Percentiles rank a stretch among this genome's conserved stretches.
These are phyloP conservation scores for Plagiodera versicolora DNA, from an alignment of 2,888 invertebrate species.

Conservation along the genomic window DNA sequence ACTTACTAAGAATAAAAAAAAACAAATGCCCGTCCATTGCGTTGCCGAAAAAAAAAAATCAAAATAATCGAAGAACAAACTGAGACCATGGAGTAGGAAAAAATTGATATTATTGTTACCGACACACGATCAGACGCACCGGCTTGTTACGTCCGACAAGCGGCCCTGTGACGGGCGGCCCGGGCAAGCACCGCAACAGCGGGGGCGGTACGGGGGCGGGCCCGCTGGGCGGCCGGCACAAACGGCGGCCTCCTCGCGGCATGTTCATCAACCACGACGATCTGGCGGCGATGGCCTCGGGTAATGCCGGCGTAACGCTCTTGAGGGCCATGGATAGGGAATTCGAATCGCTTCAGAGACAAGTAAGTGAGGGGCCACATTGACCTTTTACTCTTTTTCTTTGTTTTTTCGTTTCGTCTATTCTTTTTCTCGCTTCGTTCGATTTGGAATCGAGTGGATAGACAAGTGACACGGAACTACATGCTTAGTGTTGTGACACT, in stretches of 20 bases:
- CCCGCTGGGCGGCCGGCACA: conserved; percentile 58
- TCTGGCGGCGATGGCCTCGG: conserved; percentile 85
- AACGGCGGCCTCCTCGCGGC: conserved; percentile 91
- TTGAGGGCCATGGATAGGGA: conserved; percentile 92
- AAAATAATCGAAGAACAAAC: no score
- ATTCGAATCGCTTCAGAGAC: conserved; percentile 91
- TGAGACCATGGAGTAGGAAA: no score
- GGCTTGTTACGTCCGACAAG: conserved; percentile 79
- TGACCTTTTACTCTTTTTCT: conserved; percentile 13
- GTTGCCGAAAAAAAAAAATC: no score
- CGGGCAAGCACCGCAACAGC: conserved; percentile 8
- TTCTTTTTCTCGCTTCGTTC: not conserved
- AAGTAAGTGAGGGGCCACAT: conserved; percentile 70
- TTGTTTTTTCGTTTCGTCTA: conserved; percentile 3
- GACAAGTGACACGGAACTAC: no score
- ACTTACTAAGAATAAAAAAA: no score
- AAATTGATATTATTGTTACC: not conserved
- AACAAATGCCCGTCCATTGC: no score
- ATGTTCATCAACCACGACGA: conserved; percentile 98
- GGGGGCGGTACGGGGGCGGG: conserved; percentile 60
- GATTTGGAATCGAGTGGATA: no score
- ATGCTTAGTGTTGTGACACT: no score
- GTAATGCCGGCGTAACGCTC: conserved; percentile 76
- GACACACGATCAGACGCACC: conserved; percentile 66
- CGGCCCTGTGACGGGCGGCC: conserved; percentile 58